A percentile compares a stretch with the other conserved stretches of the same genome.
Conservation (phyloP, 2,797 vertebrate species). For the Arctocebus calabarensis region DNA sequence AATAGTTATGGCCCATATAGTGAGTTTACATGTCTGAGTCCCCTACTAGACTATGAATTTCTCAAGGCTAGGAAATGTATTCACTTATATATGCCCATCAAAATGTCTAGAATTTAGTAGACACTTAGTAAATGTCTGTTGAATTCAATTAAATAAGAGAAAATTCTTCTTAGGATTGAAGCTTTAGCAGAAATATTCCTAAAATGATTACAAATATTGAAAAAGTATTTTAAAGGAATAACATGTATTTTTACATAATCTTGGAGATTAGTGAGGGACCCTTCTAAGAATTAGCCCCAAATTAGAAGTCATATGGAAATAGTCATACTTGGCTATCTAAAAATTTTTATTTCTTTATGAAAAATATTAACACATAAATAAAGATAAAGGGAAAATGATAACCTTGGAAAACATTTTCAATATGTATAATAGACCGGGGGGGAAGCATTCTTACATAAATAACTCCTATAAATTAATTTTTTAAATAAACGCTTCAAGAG, state of each 20-base stretch:
- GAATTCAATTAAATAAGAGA: constrained; percentile 19
- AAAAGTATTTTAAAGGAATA: neutral
- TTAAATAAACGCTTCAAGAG: neutral
- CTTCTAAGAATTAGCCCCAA: constrained; percentile 16
- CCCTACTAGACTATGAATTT: neutral
- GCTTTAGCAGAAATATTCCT: constrained; percentile 3
- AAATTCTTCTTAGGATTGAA: neutral
- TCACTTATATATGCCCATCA: neutral
- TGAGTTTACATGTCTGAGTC: neutral
- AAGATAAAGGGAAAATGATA: constrained; percentile 20
- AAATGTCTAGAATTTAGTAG: neutral
- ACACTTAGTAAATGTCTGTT: neutral
- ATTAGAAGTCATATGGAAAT: neutral
- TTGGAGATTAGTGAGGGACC: neutral
- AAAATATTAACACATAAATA: constrained; percentile 1
- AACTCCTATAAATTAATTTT: neutral
- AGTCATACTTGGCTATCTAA: neutral
- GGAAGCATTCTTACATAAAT: neutral
- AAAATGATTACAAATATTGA: constrained; percentile 6
- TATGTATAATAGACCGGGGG: neutral
- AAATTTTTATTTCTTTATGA: neutral
- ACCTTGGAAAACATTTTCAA: neutral
- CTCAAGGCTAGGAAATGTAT: neutral
- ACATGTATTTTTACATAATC: neutral
- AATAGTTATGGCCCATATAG: constrained; percentile 19